Evolutionary conservation across 2,113 vertebrate species (phyloP).

Genomic region (Callopanchax toddi): DNA sequence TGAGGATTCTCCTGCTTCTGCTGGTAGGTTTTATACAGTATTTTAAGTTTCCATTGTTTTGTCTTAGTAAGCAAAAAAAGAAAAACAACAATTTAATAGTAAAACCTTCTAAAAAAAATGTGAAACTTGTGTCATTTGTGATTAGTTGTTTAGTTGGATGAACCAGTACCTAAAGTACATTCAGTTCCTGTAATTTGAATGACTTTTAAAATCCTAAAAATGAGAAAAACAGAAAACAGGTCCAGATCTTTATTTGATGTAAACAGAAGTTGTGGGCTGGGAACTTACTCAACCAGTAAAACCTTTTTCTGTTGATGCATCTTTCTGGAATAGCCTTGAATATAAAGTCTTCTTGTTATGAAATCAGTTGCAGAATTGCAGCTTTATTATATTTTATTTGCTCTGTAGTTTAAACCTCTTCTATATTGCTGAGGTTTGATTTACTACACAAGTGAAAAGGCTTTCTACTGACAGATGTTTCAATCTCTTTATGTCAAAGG

Average conservation of each 20-base stretch:
- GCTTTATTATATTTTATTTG: too few relatives aligned
- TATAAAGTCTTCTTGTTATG: too few relatives aligned
- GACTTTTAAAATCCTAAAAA: too few relatives aligned
- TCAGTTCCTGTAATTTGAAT: too few relatives aligned
- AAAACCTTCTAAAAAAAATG: neutral
- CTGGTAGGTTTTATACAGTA: constrained; percentile 47
- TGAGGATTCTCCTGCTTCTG: constrained; percentile 56
- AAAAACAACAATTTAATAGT: neutral
- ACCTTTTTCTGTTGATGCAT: neutral
- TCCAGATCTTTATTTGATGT: neutral
- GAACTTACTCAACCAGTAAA: neutral
- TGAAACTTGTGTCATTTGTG: neutral
- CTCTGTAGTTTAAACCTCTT: neutral
- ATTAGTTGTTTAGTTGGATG: neutral
- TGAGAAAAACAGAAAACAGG: constrained; percentile 7
- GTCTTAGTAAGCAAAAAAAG: neutral
- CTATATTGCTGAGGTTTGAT: neutral
- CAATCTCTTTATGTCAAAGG: neutral
- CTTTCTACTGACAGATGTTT: neutral
- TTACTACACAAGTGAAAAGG: neutral
- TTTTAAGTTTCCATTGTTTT: neutral
- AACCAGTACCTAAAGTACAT: too few relatives aligned
- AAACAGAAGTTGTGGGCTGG: neutral
- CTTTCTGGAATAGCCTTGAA: too few relatives aligned
- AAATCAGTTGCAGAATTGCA: too few relatives aligned